Conservation (phyloP, 2,113 vertebrate species). For the Eubucco bourcierii region DNA sequence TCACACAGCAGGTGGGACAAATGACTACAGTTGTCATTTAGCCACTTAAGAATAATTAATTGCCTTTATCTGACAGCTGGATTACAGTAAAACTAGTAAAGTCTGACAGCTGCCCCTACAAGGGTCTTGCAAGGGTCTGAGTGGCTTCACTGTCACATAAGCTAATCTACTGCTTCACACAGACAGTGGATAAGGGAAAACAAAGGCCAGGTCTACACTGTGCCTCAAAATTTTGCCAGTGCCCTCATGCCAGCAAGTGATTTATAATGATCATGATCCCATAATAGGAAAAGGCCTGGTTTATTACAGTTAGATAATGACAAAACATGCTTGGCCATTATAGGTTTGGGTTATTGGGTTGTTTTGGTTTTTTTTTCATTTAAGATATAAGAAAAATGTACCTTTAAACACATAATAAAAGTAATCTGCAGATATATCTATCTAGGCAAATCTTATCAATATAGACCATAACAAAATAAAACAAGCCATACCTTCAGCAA, state of each 20-base stretch:
- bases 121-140: neutral
- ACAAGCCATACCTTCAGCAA: neutral
- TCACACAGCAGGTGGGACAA: neutral
- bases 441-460: neutral
- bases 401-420: neutral
- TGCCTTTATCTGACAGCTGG: constrained; percentile 24
- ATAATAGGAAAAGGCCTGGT: neutral
- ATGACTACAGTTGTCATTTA: constrained; percentile 17
- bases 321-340: neutral
- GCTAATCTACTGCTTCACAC: neutral
- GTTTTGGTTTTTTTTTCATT: neutral
- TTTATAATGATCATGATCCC: neutral
- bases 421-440: neutral
- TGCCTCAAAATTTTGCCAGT: neutral
- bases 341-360: too few relatives aligned
- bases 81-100: neutral
- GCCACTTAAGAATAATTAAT: constrained; percentile 58
- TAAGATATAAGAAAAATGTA: neutral
- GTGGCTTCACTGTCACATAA: neutral
- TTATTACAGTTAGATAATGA: neutral
- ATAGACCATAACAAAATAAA: neutral
- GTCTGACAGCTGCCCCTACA: constrained; percentile 11
- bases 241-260: neutral
- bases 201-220: neutral
- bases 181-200: rapidly evolving